Conservation (phyloP, 2,888 invertebrate species). For the Trimorus sp. region DNA sequence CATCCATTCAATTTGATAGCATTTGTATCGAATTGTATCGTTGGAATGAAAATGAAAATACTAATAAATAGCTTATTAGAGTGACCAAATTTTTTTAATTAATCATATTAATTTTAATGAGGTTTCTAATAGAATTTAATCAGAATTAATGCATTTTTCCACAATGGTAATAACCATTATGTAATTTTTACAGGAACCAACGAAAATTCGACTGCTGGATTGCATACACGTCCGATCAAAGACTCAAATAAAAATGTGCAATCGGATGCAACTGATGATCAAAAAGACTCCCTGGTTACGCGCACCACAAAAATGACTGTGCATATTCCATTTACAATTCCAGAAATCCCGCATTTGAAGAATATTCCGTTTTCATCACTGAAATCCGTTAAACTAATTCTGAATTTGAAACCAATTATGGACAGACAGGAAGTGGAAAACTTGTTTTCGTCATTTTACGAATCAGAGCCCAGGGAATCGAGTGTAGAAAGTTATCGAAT, state of each 20-base stretch:
- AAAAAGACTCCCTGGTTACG: conserved; percentile 55
- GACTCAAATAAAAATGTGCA: conserved; percentile 1
- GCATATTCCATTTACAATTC: conserved; percentile 59
- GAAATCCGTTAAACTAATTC: conserved; percentile 71
- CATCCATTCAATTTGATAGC: too few species aligned
- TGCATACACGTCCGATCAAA: conserved; percentile 32
- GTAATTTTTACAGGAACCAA: conserved; percentile 23
- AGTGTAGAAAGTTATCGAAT: not conserved
- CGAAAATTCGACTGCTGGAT: conserved; percentile 41
- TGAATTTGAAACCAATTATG: conserved; percentile 64
- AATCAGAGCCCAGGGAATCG: conserved; percentile 12
- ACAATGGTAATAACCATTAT: not conserved
- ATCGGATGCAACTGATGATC: conserved; percentile 43
- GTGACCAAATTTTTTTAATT: too few species aligned
- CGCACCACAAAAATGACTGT: conserved; percentile 68
- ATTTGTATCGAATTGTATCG: too few species aligned
- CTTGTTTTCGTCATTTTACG: conserved; percentile 52
- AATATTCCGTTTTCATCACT: conserved; percentile 67
- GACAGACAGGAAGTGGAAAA: conserved; percentile 43
- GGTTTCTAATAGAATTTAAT: too few species aligned
- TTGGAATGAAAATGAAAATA: too few species aligned
- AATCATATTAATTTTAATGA: too few species aligned
- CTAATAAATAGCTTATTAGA: too few species aligned
- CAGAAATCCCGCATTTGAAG: conserved; percentile 53
- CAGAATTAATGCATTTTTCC: not conserved